Percentiles rank a stretch among this genome's conserved stretches.
These are phyloP conservation scores for Pteria penguin DNA, from an alignment of 2,888 invertebrate genomes.

Conservation along the genomic window DNA sequence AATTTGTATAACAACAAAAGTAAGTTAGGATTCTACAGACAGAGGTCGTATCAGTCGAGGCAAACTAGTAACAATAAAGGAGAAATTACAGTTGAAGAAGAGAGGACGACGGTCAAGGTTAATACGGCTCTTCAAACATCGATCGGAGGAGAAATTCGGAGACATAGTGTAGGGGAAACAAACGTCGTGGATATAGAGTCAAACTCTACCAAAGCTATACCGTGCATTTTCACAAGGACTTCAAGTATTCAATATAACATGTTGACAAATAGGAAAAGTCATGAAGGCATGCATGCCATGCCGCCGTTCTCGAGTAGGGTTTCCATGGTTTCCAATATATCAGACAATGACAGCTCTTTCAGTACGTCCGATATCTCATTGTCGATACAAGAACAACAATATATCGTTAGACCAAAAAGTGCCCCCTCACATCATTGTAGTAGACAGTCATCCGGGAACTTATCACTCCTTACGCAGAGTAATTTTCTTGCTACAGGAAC, in stretches of 20 bases:
- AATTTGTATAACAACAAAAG: background rate
- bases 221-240: too few relatives aligned
- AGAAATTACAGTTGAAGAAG: slow-evolving; percentile 30
- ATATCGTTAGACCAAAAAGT: slow-evolving; percentile 17
- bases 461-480: slow-evolving; percentile 68
- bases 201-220: background rate
- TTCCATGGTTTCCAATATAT: slow-evolving; percentile 40
- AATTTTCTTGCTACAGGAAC: slow-evolving; percentile 71
- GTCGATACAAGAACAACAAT: slow-evolving; percentile 44
- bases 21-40: background rate
- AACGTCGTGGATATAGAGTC: background rate
- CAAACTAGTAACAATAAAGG: background rate
- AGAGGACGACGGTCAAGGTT: slow-evolving; percentile 22
- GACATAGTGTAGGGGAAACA: background rate
- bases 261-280: background rate
- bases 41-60: background rate
- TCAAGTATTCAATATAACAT: too few relatives aligned
- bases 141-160: background rate
- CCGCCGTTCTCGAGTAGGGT: slow-evolving; percentile 20
- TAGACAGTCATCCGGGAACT: slow-evolving; percentile 57
- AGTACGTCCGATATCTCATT: slow-evolving; percentile 65
- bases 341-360: slow-evolving; percentile 56
- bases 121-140: slow-evolving; percentile 3
- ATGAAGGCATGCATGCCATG: background rate
- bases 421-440: slow-evolving; percentile 31